Percentiles rank a stretch among this genome's conserved stretches.
Conservation (phyloP, 1,140 invertebrate genomes). For the Philopotamus ludificatus region DNA sequence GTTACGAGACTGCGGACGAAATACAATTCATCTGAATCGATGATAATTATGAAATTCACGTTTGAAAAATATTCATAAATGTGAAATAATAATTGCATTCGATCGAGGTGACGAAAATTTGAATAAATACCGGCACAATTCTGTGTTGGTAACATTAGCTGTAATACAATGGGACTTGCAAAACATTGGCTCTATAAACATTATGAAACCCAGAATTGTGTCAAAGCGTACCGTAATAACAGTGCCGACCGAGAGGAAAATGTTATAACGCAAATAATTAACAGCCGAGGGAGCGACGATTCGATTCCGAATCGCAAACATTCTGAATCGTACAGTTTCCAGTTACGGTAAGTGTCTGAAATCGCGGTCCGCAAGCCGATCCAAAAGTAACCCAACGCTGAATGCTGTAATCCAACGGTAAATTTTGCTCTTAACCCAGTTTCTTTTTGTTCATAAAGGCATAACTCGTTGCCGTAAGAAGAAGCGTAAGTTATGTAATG, state of each 20-base stretch:
- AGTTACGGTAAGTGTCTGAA: no score
- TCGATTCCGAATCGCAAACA: no score
- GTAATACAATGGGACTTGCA: neutral
- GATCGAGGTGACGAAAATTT: neutral
- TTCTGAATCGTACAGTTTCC: no score
- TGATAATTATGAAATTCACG: no score
- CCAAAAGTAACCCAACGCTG: conserved; percentile 25
- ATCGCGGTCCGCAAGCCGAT: neutral
- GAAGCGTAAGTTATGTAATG: conserved; percentile 37
- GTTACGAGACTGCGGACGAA: no score
- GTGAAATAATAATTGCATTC: neutral
- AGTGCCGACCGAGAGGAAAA: neutral
- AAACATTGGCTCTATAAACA: no score
- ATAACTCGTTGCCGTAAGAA: conserved; percentile 32
- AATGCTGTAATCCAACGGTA: conserved; percentile 40
- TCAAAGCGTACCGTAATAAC: neutral
- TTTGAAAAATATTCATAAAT: no score
- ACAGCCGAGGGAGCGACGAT: no score
- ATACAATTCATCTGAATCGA: no score
- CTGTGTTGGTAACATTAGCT: neutral
- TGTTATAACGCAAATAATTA: no score
- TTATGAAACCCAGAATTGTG: neutral
- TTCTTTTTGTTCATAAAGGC: conserved; percentile 22
- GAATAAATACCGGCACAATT: neutral
- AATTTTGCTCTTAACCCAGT: conserved; percentile 41